Base-by-base conservation (phyloP, 2,113 vertebrate species). In the Rhadina sibilatrix region DNA sequence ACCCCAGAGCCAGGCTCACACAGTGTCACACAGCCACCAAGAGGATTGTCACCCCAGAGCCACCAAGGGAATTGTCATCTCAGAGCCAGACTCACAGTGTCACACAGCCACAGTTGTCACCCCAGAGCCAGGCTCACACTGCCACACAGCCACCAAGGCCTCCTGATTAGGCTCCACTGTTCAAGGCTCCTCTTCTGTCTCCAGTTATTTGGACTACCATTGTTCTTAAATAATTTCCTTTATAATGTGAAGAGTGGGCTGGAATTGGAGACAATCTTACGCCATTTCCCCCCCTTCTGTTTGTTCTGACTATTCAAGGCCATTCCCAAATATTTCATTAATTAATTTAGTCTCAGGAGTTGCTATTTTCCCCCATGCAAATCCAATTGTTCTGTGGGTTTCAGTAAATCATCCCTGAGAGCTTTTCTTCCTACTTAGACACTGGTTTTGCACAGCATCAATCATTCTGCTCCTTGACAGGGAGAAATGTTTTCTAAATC, bases 371-470 rank as follows among this genome's bases (percentile, higher is more conserved):
- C 63, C 69, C 70, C 37, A 56, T 47, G 83, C 71, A 79, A 87
- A 92, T 31, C 78, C 68, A 64, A 54, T 77, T 77, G 90, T 75
- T 87, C 2, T 6, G 74, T 68, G 74, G 68, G n/a, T 87, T 93
- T 94, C 87, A 75, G 88, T 95, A 96, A 97, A 94, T 97, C 96
- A 97, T 87, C 87, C 59, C 71, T 53, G 72, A 88, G 93, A 88
- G 69, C 20, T 61, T 84, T 86, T 88, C 74, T 74, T 59, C 69
- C 61, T 46, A 71, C 93, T 91, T 72, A 92, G 87, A 82, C 47
- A 15, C 79, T 88, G 83, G 4, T 94, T 94, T 82, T 92, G 79
- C 87, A 80, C 57, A 82, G 71, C 96, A 97, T 97, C 95, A 90
- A 96, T 97, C 97, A 96, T 89, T 79, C 75, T 74, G 22, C 90